Evolutionary conservation across 2,797 vertebrate genomes (phyloP).

Genomic region (Malacoraja senta): DNA sequence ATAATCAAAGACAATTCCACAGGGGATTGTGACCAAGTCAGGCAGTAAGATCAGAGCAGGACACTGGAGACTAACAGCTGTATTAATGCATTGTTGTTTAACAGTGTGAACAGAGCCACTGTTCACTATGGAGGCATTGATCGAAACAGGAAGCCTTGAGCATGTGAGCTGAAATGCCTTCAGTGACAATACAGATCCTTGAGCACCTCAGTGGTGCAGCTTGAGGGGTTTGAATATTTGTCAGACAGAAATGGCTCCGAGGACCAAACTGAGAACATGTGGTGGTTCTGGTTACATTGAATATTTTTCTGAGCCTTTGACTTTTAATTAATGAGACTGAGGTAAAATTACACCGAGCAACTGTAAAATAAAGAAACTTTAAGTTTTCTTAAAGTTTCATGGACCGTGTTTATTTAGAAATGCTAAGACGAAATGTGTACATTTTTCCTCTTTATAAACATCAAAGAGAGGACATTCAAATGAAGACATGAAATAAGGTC

Average conservation of each 20-base stretch:
- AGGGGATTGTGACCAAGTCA: background rate
- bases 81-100: slow-evolving; percentile 14
- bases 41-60: slow-evolving; percentile 19
- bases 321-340: background rate
- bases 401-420: background rate
- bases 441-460: background rate
- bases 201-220: background rate
- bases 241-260: slow-evolving; percentile 10
- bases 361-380: background rate
- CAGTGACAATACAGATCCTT: slow-evolving; percentile 1
- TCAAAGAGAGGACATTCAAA: background rate
- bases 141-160: background rate
- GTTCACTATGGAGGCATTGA: background rate
- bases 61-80: slow-evolving; percentile 7
- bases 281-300: background rate
- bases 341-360: background rate
- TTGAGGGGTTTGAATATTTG: background rate
- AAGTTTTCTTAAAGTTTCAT: background rate
- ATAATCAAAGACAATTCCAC: slow-evolving; percentile 24
- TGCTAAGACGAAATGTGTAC: background rate
- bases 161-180: background rate
- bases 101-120: background rate
- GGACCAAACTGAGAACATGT: slow-evolving; percentile 2
- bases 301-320: background rate
- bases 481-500: background rate